Base-by-base conservation (phyloP, 2,888 invertebrate genomes). In the Drosophila subquinaria region DNA sequence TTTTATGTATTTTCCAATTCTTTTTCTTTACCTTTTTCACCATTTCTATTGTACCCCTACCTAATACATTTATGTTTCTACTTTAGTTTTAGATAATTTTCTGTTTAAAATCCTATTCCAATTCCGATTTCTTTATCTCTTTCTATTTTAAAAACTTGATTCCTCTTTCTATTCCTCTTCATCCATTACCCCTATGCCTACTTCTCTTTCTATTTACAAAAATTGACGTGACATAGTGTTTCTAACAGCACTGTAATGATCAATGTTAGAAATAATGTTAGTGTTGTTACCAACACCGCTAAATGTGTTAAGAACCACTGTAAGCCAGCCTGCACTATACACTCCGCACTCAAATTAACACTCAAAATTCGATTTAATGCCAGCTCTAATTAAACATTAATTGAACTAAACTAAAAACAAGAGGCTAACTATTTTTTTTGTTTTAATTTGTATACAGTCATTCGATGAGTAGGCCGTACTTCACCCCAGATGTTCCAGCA, bases 291-390 rank as follows among this genome's bases (percentile, higher is more conserved):
- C 11, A 33, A 33, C 50, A 33, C 17, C 33, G 6, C 15, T 3
- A 45, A 27, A 45, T n/a, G 27, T 45, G 30, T 13, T 17, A 35
- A 35, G 11, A 50, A 10, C 30, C 50, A 50, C 30, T 30, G 47
- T 30, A 30, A 30, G 4, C 4, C 30, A 15, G 10, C 30, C 8
- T 30, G 48, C 48, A 48, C 43, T 23, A 23, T 17, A 45, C 43
- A 45, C 48, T 48, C 48, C 30, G 5, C 48, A 48, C 48, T 48
- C 48, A 48, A 48, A 48, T 48, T 30, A 48, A 15, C 48, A 48
- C 48, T 48, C 45, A 48, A 48, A 30, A 48, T 30, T 48, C 10
- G 30, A 48, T 30, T 48, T 9, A 23, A 48, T 15, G 30, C 48
- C 8, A 10, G 4, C 30, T 15, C 10, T 15, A 10, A 30, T 10